These are phyloP conservation scores for Peucedramus taeniatus DNA, from an alignment of 2,113 vertebrate species.

Conservation along the genomic window DNA sequence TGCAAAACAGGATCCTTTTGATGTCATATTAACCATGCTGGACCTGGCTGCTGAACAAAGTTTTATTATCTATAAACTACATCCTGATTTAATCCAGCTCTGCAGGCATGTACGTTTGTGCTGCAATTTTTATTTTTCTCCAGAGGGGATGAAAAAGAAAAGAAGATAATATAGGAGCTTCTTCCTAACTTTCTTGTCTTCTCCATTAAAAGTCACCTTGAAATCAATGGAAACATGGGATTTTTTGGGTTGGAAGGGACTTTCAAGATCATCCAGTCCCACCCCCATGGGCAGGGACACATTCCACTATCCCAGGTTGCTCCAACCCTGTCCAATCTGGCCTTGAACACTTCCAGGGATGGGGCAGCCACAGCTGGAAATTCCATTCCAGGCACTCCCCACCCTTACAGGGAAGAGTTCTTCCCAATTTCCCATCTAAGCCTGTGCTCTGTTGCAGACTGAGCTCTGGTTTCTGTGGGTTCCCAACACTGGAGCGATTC, in stretches of 20 bases:
- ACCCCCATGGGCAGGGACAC: not conserved
- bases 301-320: not conserved
- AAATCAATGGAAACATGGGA: not conserved
- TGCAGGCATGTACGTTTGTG: not conserved
- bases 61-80: not conserved
- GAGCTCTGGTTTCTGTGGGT: not conserved
- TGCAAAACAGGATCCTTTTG: not conserved
- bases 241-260: not conserved
- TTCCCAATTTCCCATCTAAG: not conserved
- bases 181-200: not conserved
- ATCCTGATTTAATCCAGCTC: not conserved
- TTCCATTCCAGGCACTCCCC: not conserved
- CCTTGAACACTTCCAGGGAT: not conserved
- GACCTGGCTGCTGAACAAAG: not conserved
- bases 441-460: not conserved
- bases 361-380: not conserved
- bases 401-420: not conserved
- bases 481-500: not conserved
- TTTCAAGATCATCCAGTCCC: not conserved
- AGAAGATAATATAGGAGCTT: not conserved
- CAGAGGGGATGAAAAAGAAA: not conserved
- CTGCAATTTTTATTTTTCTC: not conserved
- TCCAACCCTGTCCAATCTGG: fast-evolving
- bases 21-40: not conserved
- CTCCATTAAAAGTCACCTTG: not conserved